Conservation (phyloP, 2,113 vertebrate genomes). For the Arizona elegans region DNA sequence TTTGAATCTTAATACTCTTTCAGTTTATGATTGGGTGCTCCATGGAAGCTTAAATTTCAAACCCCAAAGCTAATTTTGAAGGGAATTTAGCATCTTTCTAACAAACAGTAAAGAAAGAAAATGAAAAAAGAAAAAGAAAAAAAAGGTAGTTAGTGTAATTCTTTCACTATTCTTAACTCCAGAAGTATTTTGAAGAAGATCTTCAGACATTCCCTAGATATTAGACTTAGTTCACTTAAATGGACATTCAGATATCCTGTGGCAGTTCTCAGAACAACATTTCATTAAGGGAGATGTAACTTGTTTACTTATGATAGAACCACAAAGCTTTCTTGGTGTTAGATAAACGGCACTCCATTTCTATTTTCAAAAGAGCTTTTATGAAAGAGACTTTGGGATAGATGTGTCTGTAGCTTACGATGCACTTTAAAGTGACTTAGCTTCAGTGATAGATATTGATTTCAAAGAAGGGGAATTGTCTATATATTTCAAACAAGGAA, state of each 20-base stretch:
- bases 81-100: background rate
- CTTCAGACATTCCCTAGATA: background rate
- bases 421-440: background rate
- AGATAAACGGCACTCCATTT: background rate
- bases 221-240: conserved; percentile 11
- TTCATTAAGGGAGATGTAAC: background rate
- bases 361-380: background rate
- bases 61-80: background rate
- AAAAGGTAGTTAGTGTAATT: background rate
- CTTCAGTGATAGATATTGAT: conserved; percentile 1
- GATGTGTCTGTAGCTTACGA: background rate
- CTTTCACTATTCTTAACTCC: conserved; percentile 1
- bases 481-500: conserved; percentile 27
- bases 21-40: background rate
- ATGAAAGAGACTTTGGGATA: conserved; percentile 26
- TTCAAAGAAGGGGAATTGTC: conserved; percentile 11
- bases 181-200: background rate
- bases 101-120: background rate
- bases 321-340: rapidly evolving
- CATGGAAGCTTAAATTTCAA: background rate
- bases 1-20: background rate
- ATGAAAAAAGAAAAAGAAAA: background rate
- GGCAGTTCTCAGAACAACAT: background rate
- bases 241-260: background rate
- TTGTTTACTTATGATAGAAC: background rate